Evolutionary conservation across 2,888 invertebrate genomes (phyloP).

Genomic region (Eristalinus sepulchralis): DNA sequence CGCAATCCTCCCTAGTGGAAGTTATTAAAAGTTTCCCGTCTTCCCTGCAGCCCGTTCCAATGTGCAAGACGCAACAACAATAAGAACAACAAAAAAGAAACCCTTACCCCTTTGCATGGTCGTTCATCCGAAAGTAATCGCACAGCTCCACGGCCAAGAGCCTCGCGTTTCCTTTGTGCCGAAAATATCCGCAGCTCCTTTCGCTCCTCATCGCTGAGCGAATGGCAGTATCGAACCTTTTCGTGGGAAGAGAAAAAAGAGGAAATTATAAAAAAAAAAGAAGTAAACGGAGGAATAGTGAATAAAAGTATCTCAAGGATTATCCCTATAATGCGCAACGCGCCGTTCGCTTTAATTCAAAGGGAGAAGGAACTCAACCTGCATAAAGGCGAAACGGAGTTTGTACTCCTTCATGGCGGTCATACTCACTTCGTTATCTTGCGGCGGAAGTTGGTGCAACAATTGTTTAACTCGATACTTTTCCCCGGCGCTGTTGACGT

Average conservation of each 20-base stretch:
- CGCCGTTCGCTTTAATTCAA: conserved; percentile 75
- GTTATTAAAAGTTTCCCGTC: conserved; percentile 67
- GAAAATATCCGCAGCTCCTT: conserved; percentile 96
- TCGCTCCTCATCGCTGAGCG: conserved; percentile 94
- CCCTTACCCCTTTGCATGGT: conserved; percentile 89
- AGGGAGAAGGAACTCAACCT: conserved; percentile 73
- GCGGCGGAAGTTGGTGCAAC: conserved; percentile 96
- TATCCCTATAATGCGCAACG: conserved; percentile 41
- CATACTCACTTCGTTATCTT: conserved; percentile 91
- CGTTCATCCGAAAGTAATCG: conserved; percentile 88
- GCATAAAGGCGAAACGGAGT: conserved; percentile 42
- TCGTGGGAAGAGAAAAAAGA: conserved; percentile 65
- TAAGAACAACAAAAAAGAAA: conserved; percentile 33
- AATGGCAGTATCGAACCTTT: conserved; percentile 95
- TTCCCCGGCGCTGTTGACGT: conserved; percentile 97
- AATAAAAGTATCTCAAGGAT: conserved; percentile 54
- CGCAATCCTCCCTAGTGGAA: conserved; percentile 34
- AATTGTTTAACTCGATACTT: conserved; percentile 96
- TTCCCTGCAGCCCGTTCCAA: background rate
- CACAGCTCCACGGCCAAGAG: conserved; percentile 95
- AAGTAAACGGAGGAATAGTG: background rate
- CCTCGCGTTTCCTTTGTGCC: conserved; percentile 95
- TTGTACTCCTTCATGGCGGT: conserved; percentile 49
- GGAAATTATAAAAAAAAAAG: conserved; percentile 9
- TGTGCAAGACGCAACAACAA: conserved; percentile 11